A percentile compares a stretch with the other conserved stretches of the same genome.
Evolutionary conservation across 2,113 vertebrate species (phyloP).

Genomic region (Neotoma lepida): DNA sequence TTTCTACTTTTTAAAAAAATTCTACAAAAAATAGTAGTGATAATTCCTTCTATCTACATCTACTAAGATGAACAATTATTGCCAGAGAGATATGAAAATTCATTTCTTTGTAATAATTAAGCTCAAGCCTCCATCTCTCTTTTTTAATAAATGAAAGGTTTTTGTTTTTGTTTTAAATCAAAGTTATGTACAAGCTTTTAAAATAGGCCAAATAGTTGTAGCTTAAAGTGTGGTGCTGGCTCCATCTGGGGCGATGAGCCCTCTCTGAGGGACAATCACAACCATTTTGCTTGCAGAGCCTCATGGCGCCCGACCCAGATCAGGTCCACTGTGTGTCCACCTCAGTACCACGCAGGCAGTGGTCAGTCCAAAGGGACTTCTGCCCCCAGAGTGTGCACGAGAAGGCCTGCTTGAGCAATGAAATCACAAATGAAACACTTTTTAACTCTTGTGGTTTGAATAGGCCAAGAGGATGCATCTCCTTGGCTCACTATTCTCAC

Average conservation of each 20-base stretch:
- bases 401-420: background rate
- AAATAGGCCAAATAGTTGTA: slow-evolving; percentile 22
- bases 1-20: background rate
- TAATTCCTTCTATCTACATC: background rate
- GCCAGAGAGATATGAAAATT: slow-evolving; percentile 44
- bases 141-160: slow-evolving; percentile 2
- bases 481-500: background rate
- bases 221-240: slow-evolving; percentile 33
- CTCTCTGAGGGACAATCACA: slow-evolving; percentile 44
- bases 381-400: slow-evolving; percentile 37
- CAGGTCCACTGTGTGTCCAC: background rate
- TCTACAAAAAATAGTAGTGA: background rate
- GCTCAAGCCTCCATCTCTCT: background rate
- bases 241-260: slow-evolving; percentile 8
- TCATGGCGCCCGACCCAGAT: background rate
- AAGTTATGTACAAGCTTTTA: slow-evolving; percentile 51
- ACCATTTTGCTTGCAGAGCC: background rate
- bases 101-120: slow-evolving; percentile 14
- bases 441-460: slow-evolving; percentile 53
- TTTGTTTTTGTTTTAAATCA: background rate
- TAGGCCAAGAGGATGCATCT: slow-evolving; percentile 14
- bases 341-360: background rate
- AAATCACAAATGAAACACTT: slow-evolving; percentile 45
- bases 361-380: slow-evolving; percentile 18
- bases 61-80: slow-evolving; percentile 49